Evolutionary conservation across 2,888 invertebrate species (phyloP).

Genomic region (Ichneumon xanthorius): DNA sequence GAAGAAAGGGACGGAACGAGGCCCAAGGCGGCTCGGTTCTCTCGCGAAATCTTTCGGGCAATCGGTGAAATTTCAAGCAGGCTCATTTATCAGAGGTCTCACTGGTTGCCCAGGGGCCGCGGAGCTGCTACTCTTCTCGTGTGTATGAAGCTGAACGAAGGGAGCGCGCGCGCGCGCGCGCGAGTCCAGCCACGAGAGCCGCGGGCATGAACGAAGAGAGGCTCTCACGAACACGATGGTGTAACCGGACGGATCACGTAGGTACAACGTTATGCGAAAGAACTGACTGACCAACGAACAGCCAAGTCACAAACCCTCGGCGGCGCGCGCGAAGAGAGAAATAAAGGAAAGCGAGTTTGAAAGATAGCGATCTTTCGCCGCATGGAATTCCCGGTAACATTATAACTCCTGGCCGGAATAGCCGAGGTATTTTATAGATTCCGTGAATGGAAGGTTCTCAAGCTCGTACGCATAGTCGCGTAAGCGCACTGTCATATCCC

Average conservation of each 20-base stretch:
- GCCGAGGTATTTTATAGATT: conserved; percentile 76
- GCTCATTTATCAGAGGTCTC: conserved; percentile 75
- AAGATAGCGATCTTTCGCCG: conserved; percentile 74
- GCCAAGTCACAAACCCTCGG: conserved; percentile 18
- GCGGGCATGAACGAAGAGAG: conserved; percentile 48
- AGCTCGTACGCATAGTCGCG: not conserved
- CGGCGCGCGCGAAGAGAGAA: conserved; percentile 44
- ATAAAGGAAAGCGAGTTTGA: conserved; percentile 55
- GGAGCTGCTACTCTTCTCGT: conserved; percentile 48
- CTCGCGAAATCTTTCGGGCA: conserved; percentile 72
- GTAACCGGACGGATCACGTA: conserved; percentile 54
- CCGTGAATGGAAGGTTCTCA: conserved; percentile 55
- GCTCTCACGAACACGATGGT: conserved; percentile 43
- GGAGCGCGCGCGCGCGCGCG: conserved; percentile 3
- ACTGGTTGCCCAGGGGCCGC: conserved; percentile 61
- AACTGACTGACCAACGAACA: conserved; percentile 53
- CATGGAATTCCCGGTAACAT: conserved; percentile 73
- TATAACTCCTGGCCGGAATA: conserved; percentile 70
- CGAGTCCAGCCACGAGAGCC: conserved; percentile 25
- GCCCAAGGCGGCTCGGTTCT: conserved; percentile 50
- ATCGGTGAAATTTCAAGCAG: conserved; percentile 79
- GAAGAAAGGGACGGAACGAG: conserved; percentile 34
- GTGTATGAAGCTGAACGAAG: conserved; percentile 19
- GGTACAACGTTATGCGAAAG: conserved; percentile 27
- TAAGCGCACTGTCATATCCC: not conserved